A percentile compares a stretch with the other conserved stretches of the same genome.
These are phyloP conservation scores for Ataeniobius toweri DNA, from an alignment of 2,797 vertebrate species.

Conservation along the genomic window DNA sequence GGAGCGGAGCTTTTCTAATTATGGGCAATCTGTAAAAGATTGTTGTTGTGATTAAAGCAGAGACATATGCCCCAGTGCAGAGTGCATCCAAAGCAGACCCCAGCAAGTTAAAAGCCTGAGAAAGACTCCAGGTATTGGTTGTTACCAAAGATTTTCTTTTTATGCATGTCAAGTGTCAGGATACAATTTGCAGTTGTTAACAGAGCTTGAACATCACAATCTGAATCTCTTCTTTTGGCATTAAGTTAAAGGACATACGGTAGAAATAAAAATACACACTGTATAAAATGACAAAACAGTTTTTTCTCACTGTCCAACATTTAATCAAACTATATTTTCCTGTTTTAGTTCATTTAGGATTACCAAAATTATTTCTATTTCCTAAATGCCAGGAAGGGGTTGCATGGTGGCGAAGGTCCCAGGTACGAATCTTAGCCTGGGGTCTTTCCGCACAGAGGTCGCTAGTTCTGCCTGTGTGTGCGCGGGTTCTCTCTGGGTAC, in stretches of 20 bases:
- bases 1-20: slow-evolving; percentile 81
- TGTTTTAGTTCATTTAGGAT: not conserved
- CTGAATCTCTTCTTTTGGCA: not conserved
- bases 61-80: slow-evolving; percentile 67
- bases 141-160: slow-evolving; percentile 13
- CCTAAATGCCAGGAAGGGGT: too few relatives aligned
- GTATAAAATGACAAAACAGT: not conserved
- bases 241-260: not conserved
- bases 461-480: too few relatives aligned
- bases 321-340: not conserved
- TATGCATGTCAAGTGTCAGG: slow-evolving; percentile 3
- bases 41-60: slow-evolving; percentile 78
- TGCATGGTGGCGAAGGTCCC: too few relatives aligned
- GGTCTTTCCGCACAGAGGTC: too few relatives aligned
- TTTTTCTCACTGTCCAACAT: not conserved
- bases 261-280: not conserved
- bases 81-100: slow-evolving; percentile 65
- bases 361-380: not conserved
- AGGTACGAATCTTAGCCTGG: too few relatives aligned
- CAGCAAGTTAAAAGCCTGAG: slow-evolving; percentile 37
- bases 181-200: not conserved
- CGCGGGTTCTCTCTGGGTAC: too few relatives aligned
- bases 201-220: not conserved
- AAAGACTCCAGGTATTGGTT: slow-evolving; percentile 26
- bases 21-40: slow-evolving; percentile 81